Evolutionary conservation across 2,888 invertebrate genomes (phyloP).

Genomic region (Heliconius charithonia): DNA sequence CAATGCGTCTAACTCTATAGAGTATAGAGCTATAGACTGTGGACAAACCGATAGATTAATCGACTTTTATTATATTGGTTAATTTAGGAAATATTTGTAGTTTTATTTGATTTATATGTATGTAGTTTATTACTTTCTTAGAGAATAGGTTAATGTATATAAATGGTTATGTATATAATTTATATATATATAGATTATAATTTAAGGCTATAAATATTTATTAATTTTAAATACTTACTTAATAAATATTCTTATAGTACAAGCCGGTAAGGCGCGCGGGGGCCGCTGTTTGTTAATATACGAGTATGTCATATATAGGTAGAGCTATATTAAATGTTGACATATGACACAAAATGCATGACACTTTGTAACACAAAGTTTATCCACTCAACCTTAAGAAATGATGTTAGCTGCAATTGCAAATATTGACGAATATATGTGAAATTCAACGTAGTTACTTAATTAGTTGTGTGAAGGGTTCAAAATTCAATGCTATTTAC

Average conservation of each 20-base stretch:
- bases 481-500: background rate
- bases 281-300: too few species aligned
- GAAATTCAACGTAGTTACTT: background rate
- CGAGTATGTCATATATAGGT: background rate
- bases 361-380: constrained; percentile 4
- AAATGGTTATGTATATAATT: too few species aligned
- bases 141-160: background rate
- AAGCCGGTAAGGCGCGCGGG: too few species aligned
- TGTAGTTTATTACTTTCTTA: background rate
- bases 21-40: background rate
- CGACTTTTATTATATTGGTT: constrained; percentile 6
- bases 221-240: too few species aligned
- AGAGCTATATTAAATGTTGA: background rate
- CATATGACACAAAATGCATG: background rate
- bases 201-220: too few species aligned
- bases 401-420: background rate
- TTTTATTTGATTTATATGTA: background rate
- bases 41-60: constrained; percentile 30
- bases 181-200: too few species aligned
- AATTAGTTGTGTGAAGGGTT: background rate
- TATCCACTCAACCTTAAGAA: background rate
- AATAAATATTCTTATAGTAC: too few species aligned
- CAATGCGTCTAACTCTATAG: constrained; percentile 35
- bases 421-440: constrained; percentile 8
- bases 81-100: background rate